These are phyloP conservation scores for Psilopsiagon aurifrons DNA, from an alignment of 2,113 vertebrate species.

Conservation along the genomic window DNA sequence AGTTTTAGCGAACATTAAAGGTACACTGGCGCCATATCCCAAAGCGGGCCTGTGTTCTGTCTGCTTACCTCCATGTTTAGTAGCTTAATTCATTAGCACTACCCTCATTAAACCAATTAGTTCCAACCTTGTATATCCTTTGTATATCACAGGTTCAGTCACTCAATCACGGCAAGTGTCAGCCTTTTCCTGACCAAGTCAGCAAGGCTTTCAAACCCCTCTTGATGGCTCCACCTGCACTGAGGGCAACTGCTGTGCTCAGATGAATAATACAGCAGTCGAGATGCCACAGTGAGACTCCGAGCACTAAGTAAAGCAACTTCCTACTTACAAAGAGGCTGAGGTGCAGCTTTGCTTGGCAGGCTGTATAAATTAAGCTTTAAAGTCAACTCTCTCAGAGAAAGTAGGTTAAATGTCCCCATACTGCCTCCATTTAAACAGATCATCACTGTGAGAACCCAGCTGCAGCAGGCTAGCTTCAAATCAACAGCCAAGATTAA, in stretches of 20 bases:
- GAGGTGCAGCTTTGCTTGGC: not conserved
- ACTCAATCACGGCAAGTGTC: not conserved
- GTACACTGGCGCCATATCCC: not conserved
- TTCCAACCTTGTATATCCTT: not conserved
- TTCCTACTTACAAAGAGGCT: not conserved
- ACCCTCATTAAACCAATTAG: slow-evolving; percentile 29
- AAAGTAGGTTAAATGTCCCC: not conserved
- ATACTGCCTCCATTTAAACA: not conserved
- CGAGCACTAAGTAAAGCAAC: not conserved
- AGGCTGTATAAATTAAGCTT: not conserved
- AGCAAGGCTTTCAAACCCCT: not conserved
- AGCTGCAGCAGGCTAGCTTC: not conserved
- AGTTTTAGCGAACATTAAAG: not conserved
- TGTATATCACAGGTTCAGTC: not conserved
- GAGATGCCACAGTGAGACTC: not conserved
- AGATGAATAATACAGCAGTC: not conserved
- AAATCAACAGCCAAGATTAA: not conserved
- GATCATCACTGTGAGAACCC: not conserved
- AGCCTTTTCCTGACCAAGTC: not conserved
- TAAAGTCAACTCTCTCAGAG: not conserved
- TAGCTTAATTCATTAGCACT: not conserved
- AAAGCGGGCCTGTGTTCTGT: not conserved
- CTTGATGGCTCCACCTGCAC: not conserved
- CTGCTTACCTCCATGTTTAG: not conserved
- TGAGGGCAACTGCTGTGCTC: not conserved